Base-by-base conservation (phyloP, 2,888 invertebrate species). In the Icerya purchasi region DNA sequence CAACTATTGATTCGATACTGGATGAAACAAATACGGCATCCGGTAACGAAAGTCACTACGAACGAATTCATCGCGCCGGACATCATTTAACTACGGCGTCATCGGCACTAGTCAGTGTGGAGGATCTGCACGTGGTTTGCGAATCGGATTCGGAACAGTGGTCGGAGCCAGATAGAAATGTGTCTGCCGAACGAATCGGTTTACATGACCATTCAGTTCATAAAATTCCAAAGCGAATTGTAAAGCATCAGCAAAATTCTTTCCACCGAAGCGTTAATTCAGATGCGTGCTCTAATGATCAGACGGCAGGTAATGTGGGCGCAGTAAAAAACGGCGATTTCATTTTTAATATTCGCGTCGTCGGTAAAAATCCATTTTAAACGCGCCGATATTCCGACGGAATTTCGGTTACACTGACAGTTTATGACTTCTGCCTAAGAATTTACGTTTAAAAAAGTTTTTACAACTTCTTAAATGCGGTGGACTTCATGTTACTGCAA, bases 121-220 rank as follows among this genome's bases (percentile, higher is more conserved):
- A 64, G 73, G 58, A 66, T 25, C 24, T 53, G n/a, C 53, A 57
- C 3, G 54, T 21, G 22, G 54, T 54, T 8, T 76, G 76, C 20
- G 72, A 75, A 3, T 78, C 81, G 1, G 89, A 89, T 68, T 86
- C 87, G 0, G 89, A 90, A 69, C 81, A 84, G 36, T 89, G 88
- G 82, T 88, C 88, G 0, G 89, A 89, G 68, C 88, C 89, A 0
- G 89, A 89, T 68, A 76, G 86, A 54, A 81, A 79, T 62, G 86
- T 89, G 1, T 88, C 88, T 0, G 72, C 82, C 62, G 86, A 84
- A 0, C 77, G 89, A 63, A 87, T 89, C 22, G 88, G 88, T 10
- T 62, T 71, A 36, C 36, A 36, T 8, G 36, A 36, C 14, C 5
- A 5, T 14, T 5, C 36, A 8, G 5, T 14, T 5, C 36, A 8